Conservation (phyloP, 1,140 invertebrate genomes). For the Camponotus pennsylvanicus region DNA sequence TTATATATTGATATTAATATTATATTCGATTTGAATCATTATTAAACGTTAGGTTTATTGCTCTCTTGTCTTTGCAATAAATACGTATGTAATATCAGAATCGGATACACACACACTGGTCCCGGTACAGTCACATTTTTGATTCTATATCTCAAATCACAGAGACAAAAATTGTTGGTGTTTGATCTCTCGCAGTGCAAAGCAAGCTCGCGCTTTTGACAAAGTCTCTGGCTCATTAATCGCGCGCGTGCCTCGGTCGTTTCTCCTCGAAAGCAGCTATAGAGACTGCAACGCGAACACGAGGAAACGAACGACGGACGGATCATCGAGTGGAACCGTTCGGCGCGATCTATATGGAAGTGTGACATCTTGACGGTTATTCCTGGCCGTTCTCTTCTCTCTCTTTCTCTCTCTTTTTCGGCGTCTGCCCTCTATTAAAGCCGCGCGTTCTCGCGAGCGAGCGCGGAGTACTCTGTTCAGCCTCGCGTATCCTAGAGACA, state of each 20-base stretch:
- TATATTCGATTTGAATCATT: neutral
- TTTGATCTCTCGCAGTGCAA: conserved; percentile 47
- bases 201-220: conserved; percentile 33
- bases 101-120: neutral
- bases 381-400: conserved; percentile 78
- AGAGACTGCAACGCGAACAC: neutral
- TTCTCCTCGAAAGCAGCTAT: conserved; percentile 6
- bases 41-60: neutral
- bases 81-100: neutral
- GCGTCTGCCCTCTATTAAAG: conserved; percentile 81
- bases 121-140: neutral
- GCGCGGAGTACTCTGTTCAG: conserved; percentile 66
- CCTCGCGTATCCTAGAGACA: conserved; percentile 63
- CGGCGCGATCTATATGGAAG: conserved; percentile 83
- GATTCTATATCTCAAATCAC: neutral
- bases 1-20: neutral
- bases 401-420: conserved; percentile 23
- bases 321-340: conserved; percentile 75
- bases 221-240: conserved; percentile 50
- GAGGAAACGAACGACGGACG: conserved; percentile 44
- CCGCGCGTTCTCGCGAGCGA: conserved; percentile 59
- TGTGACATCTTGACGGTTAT: conserved; percentile 86
- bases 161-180: conserved; percentile 20
- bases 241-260: conserved; percentile 28
- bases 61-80: neutral